These are phyloP conservation scores for Mycetomoellerius zeteki DNA, from an alignment of 1,140 invertebrate genomes.

Conservation along the genomic window DNA sequence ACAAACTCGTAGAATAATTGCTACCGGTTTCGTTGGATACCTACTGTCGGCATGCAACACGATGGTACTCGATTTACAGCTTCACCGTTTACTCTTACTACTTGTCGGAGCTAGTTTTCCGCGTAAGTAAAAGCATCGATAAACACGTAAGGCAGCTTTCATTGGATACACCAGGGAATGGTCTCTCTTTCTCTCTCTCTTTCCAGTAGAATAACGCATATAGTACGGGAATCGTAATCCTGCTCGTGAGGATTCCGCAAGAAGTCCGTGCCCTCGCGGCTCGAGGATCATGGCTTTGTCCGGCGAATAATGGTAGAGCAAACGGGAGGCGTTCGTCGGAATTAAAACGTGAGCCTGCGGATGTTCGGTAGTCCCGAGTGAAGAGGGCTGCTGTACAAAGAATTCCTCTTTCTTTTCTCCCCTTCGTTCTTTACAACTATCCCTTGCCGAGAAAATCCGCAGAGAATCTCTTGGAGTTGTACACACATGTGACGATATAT, in stretches of 20 bases:
- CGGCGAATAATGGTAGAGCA: slow-evolving; percentile 68
- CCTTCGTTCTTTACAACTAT: background rate
- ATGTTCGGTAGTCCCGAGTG: slow-evolving; percentile 39
- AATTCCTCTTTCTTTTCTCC: background rate
- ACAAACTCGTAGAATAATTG: background rate
- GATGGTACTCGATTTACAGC: slow-evolving; percentile 32
- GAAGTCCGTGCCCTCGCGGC: slow-evolving; percentile 50
- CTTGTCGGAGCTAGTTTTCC: slow-evolving; percentile 30
- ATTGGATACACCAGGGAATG: background rate
- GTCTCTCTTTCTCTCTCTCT: background rate
- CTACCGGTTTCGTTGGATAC: slow-evolving; percentile 2
- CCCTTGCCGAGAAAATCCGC: slow-evolving; percentile 21
- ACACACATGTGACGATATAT: background rate
- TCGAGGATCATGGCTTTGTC: slow-evolving; percentile 67
- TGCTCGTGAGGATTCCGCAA: slow-evolving; percentile 46
- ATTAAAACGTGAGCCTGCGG: slow-evolving; percentile 67
- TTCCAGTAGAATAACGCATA: background rate
- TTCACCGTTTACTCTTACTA: slow-evolving; percentile 58
- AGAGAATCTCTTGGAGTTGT: background rate
- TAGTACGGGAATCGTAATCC: slow-evolving; percentile 44
- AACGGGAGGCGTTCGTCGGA: slow-evolving; percentile 63
- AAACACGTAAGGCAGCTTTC: slow-evolving; percentile 46
- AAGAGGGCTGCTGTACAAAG: slow-evolving; percentile 33
- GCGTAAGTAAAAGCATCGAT: slow-evolving; percentile 51
- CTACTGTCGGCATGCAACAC: background rate